phyloP scores from a whole-genome alignment of 2,888 invertebrate species.

The Prostheceraeus crozeri region DNA sequence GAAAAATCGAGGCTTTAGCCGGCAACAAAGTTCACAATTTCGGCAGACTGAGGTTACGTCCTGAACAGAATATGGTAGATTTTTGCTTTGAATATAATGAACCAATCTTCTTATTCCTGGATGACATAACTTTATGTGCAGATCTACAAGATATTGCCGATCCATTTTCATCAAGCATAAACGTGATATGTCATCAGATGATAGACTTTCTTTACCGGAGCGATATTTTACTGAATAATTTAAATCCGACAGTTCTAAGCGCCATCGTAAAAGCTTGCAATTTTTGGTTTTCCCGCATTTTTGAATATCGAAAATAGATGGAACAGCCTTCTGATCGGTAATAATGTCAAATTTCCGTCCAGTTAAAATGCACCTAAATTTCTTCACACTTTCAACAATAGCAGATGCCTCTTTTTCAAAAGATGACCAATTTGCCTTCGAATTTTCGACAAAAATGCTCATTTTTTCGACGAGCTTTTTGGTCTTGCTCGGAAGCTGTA shows the following conservation, averaged over 20 bases:
- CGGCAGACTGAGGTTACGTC: slow-evolving; percentile 32
- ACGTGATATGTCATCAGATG: slow-evolving; percentile 33
- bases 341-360: neutral
- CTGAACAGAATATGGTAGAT: slow-evolving; percentile 37
- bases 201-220: slow-evolving; percentile 27
- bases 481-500: too few relatives aligned
- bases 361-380: too few relatives aligned
- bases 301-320: too few relatives aligned
- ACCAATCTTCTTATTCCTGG: slow-evolving; percentile 38
- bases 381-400: too few relatives aligned
- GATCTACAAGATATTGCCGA: slow-evolving; percentile 21
- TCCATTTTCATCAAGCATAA: neutral
- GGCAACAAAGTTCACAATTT: slow-evolving; percentile 31
- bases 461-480: too few relatives aligned
- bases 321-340: too few relatives aligned
- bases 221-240: slow-evolving; percentile 32
- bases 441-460: too few relatives aligned
- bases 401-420: too few relatives aligned
- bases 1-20: slow-evolving; percentile 34
- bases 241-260: slow-evolving; percentile 25
- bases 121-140: slow-evolving; percentile 41
- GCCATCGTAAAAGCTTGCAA: slow-evolving; percentile 34
- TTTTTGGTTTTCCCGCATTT: slow-evolving; percentile 33
- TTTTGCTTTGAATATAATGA: slow-evolving; percentile 38
- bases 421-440: slow-evolving; percentile 21